Evolutionary conservation across 2,888 invertebrate genomes (phyloP), one percentile per base, ranked within the genome.

Genomic region (Diadromus collaris): DNA sequence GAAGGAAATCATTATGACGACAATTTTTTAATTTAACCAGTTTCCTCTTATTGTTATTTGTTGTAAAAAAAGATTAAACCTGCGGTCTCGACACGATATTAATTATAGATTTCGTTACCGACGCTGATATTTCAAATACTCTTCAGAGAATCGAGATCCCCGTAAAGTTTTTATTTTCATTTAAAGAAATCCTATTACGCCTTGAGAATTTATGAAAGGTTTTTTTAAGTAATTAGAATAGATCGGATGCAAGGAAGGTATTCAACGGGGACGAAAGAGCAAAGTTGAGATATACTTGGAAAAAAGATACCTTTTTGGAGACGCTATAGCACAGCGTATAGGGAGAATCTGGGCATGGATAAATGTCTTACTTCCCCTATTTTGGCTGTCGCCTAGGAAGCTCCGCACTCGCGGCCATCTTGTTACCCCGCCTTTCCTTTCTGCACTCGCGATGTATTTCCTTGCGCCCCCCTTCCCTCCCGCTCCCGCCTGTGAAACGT

Each of bases 311-410:
- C 56, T 63, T 60, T 69, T 67, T 51, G 29, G 29, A 65, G 69
- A 73, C 19, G 63, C 38, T 13, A 29, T 46, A 44, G 32, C n/a
- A 6, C 58, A 13, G 19, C 7, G 19, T 21, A 19, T 16, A 65
- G 48, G 19, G 56, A 27, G 67, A 63, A 51, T 61, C 68, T 51
- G 58, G 63, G 51, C 21, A 44, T 79, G 77, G 82, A 85, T 84
- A 85, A 88, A 86, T 86, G 86, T 88, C 88, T 88, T 88, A 88
- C 86, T 86, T 86, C 88, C 85, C 88, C 87, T 87, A 82, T 85
- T 85, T 85, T 75, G 71, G 67, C 68, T 72, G 76, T 79, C 27
- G 78, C 65, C 58, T 68, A 56, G 69, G 69, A 65, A 74, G 68
- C 77, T 75, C 82, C 64, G 74, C 74, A 67, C 68, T 79, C 87